These are phyloP conservation scores for Clitarchus hookeri DNA, from an alignment of 2,888 invertebrate species.

Conservation along the genomic window DNA sequence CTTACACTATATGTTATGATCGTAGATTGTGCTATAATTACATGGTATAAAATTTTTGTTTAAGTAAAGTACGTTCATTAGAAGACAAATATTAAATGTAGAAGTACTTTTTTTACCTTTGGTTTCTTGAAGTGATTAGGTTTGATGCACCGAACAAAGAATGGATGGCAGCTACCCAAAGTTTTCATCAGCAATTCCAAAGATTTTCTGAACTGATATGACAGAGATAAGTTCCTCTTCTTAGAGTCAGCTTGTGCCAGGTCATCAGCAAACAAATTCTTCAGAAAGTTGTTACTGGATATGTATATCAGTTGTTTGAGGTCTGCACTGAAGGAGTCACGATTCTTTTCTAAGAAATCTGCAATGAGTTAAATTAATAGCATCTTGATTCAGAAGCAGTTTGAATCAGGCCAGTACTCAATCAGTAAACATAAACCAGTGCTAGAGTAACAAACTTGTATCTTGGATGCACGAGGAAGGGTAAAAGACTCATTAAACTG, in stretches of 20 bases:
- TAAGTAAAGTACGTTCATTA: too few species aligned
- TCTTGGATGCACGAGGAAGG: too few species aligned
- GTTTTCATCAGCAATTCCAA: conserved; percentile 88
- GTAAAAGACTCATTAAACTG: too few species aligned
- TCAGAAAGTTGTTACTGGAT: conserved; percentile 77
- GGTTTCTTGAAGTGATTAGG: conserved; percentile 91
- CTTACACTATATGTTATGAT: too few species aligned
- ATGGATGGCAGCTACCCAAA: conserved; percentile 85
- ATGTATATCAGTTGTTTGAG: conserved; percentile 77
- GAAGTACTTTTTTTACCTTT: conserved; percentile 61
- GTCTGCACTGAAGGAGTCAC: conserved; percentile 89
- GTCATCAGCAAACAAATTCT: conserved; percentile 73
- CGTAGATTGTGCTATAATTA: too few species aligned
- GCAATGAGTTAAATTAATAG: conserved; percentile 32
- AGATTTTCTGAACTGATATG: conserved; percentile 86
- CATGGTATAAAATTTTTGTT: too few species aligned
- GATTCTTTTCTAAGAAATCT: conserved; percentile 94
- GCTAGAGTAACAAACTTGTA: neutral
- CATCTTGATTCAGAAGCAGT: too few species aligned
- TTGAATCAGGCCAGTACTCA: too few species aligned
- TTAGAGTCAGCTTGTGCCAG: conserved; percentile 56
- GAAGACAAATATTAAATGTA: too few species aligned
- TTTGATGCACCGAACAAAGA: conserved; percentile 93
- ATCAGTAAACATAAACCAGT: too few species aligned
- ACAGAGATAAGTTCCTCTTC: conserved; percentile 75